These are phyloP conservation scores for Gobionotothen gibberifrons DNA, from an alignment of 2,797 vertebrate species.

Conservation along the genomic window DNA sequence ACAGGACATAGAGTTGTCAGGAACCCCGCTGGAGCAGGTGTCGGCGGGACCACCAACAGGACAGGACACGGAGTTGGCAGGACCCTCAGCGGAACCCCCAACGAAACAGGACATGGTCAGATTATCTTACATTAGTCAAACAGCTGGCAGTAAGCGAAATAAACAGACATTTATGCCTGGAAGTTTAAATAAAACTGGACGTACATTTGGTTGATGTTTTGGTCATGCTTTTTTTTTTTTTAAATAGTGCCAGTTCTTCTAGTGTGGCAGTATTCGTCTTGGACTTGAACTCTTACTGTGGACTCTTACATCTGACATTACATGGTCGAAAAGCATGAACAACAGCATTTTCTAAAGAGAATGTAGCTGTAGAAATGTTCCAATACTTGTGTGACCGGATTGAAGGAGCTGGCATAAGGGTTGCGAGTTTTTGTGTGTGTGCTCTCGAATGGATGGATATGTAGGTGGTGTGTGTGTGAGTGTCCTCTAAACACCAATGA, in stretches of 20 bases:
- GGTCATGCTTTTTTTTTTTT: neutral
- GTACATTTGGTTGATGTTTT: neutral
- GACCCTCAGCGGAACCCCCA: too few species aligned
- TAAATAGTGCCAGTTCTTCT: neutral
- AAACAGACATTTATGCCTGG: neutral
- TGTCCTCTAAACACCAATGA: constrained; percentile 58
- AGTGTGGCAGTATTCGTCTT: neutral
- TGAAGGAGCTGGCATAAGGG: constrained; percentile 4
- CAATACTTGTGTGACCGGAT: neutral
- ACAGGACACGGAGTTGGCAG: too few species aligned
- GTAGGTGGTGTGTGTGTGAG: constrained; percentile 28
- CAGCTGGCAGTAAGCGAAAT: constrained; percentile 7
- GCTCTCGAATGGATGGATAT: constrained; percentile 26
- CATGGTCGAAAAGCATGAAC: constrained; percentile 8
- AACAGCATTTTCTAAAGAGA: neutral
- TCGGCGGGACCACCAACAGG: too few species aligned
- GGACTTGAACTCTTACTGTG: neutral
- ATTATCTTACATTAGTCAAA: neutral
- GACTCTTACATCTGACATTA: neutral
- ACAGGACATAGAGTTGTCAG: too few species aligned
- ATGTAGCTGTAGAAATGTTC: constrained; percentile 25
- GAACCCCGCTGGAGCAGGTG: too few species aligned
- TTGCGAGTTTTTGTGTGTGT: constrained; percentile 16
- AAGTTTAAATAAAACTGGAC: constrained; percentile 17
- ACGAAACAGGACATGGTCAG: neutral